Evolutionary conservation across 2,888 invertebrate genomes (phyloP).

Genomic region (Chelonus formosanus): DNA sequence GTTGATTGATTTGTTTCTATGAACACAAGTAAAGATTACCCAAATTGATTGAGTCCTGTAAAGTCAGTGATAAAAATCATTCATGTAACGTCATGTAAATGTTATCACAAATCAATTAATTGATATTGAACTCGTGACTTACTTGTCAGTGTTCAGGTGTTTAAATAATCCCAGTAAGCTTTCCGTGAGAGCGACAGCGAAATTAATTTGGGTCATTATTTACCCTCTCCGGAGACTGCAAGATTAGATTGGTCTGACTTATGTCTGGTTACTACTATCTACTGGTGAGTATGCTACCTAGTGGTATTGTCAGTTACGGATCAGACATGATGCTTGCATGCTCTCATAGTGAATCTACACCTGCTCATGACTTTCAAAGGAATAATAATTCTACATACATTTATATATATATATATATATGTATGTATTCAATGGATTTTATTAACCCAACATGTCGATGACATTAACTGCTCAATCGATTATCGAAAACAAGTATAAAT

Average conservation of each 20-base stretch:
- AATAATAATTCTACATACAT: too few species aligned
- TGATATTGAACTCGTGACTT: slow-evolving; percentile 11
- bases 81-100: neutral
- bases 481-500: too few species aligned
- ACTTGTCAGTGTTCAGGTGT: slow-evolving; percentile 24
- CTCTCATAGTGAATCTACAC: slow-evolving; percentile 8
- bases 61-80: slow-evolving; percentile 5
- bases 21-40: too few species aligned
- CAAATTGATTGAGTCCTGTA: neutral
- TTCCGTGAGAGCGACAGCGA: slow-evolving; percentile 26
- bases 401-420: too few species aligned
- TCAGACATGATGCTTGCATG: slow-evolving; percentile 17
- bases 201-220: slow-evolving; percentile 35
- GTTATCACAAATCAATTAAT: slow-evolving; percentile 22
- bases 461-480: too few species aligned
- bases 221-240: slow-evolving; percentile 24
- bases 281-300: slow-evolving; percentile 8
- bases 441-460: too few species aligned
- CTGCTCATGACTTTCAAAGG: neutral
- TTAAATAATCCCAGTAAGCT: slow-evolving; percentile 17
- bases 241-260: slow-evolving; percentile 31
- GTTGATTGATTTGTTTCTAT: too few species aligned
- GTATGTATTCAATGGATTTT: too few species aligned
- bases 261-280: slow-evolving; percentile 27
- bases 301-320: slow-evolving; percentile 27